Base-by-base conservation (phyloP, 2,113 vertebrate species). In the Odocoileus hemionus region DNA sequence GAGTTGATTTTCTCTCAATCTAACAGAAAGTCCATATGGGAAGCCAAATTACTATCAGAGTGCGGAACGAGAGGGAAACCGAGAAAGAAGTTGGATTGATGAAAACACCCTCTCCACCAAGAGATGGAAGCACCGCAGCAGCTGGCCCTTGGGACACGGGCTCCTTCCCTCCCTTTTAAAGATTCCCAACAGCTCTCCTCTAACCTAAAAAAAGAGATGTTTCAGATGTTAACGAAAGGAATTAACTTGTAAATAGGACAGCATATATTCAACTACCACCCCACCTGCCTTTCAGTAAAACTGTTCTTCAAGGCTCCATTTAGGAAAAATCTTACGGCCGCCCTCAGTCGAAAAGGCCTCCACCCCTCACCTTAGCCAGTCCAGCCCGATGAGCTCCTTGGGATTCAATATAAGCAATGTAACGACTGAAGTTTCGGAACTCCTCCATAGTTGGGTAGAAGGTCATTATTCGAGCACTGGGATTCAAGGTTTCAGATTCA, bases 321-420 rank as follows among this genome's bases (percentile, higher is more conserved):
- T 36, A 84, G 45, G 39, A 74, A 82, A 83, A 74, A 13, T 26
- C 47, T 76, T 36, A 36, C 10, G 12, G 26, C 33, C 9, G 2
- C 33, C 25, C n/a, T 64, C 10, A 0, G 55, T 21, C 70, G 36
- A 52, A 17, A 67, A 78, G 55, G 43, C 7, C 47, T 28, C 33
- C 67, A 86, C 33, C 25, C 52, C 98, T 98, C 97, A 99, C 99
- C 99, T 99, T 99, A 58, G 99, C 99, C 96, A 99, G 99, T 8
- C 99, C 99, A 89, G 99, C 99, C 78, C 99, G 99, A 97, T 99
- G 99, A 13, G 99, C 99, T 86, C 99, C 99, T 98, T 99, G 99
- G n/a, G 99, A 99, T 98, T 99, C 99, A 98, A 99, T 99, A 79
- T 99, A 99, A 55, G 99, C 99, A 28, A 99, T 98, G 96, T 99